phyloP scores from a whole-genome alignment of 2,113 vertebrate species.

The Phylloscopus trochilus region DNA sequence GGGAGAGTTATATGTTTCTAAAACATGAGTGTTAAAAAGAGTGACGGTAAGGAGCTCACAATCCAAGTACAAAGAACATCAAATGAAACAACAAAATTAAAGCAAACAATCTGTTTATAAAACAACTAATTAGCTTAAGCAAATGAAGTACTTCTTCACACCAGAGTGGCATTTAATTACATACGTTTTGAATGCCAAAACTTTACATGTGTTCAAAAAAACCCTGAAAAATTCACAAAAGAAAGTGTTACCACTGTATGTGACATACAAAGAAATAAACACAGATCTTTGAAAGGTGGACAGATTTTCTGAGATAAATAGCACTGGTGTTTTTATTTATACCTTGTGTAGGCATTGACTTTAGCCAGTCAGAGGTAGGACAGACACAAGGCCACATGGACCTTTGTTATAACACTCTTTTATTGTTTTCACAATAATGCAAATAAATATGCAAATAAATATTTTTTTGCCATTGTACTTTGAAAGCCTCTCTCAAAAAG shows the following conservation, averaged over 20 bases:
- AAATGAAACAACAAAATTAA: background rate
- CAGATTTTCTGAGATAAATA: background rate
- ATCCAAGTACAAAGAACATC: background rate
- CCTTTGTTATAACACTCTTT: background rate
- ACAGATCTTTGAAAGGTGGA: background rate
- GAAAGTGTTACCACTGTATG: background rate
- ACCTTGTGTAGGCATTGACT: background rate
- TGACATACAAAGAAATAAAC: background rate
- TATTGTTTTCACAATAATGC: background rate
- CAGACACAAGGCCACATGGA: background rate
- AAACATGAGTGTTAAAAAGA: background rate
- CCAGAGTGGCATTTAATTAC: background rate
- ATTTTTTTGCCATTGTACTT: background rate
- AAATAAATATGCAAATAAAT: background rate
- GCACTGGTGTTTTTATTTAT: background rate
- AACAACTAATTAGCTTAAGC: background rate
- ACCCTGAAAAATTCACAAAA: background rate
- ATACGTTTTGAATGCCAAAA: background rate
- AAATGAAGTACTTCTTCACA: background rate
- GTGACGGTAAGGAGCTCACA: background rate
- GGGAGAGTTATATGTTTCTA: background rate
- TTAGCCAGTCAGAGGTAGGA: background rate
- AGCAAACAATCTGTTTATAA: background rate
- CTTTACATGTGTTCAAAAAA: background rate
- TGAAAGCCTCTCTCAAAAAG: background rate